phyloP scores from a whole-genome alignment of 2,113 vertebrate genomes.

The Pollimyrus isidori region DNA sequence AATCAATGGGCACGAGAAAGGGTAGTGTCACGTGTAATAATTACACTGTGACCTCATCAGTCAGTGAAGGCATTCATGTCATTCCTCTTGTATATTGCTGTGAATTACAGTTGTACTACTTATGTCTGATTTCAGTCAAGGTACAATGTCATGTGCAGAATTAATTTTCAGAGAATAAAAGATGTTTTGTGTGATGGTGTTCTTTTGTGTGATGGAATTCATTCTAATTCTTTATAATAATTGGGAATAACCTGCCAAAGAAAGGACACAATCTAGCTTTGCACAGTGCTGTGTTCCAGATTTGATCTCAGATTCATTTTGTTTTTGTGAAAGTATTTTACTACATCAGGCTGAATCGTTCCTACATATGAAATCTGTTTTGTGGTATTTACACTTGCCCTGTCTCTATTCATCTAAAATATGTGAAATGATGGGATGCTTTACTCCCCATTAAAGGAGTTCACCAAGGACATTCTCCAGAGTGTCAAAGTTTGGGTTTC shows the following conservation, averaged over 20 bases:
- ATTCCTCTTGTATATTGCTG: not conserved
- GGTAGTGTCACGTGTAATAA: not conserved
- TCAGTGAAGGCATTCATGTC: not conserved
- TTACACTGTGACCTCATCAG: not conserved
- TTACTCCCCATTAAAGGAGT: not conserved
- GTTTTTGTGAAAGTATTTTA: not conserved
- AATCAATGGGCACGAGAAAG: not conserved
- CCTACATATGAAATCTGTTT: not conserved
- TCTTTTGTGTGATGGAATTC: no score
- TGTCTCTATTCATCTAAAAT: not conserved
- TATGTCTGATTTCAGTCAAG: not conserved
- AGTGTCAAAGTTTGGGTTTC: conserved; percentile 2
- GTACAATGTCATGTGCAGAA: not conserved
- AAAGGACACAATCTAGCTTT: not conserved
- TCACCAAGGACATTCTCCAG: not conserved
- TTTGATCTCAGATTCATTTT: not conserved
- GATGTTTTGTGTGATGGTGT: not conserved
- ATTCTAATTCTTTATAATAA: not conserved
- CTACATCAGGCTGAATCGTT: not conserved
- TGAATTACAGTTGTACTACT: not conserved
- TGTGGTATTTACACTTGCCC: not conserved
- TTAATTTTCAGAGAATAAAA: not conserved
- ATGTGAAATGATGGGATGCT: not conserved
- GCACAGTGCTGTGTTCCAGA: not conserved
- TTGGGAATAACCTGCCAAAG: not conserved